Base-by-base conservation (phyloP, 2,888 invertebrate species). In the Vesta saturnalis region DNA sequence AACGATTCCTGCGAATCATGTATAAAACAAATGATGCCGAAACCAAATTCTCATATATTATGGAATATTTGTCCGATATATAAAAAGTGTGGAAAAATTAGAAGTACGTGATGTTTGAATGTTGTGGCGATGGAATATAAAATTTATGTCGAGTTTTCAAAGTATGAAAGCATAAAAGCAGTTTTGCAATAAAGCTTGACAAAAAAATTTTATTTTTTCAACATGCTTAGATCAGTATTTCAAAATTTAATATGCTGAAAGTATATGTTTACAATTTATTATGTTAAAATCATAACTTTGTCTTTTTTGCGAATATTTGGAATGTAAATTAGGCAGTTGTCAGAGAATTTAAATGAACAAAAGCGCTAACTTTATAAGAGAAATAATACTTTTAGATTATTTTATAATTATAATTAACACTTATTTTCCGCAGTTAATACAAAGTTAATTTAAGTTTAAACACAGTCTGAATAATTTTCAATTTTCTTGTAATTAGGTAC, bases 71-170 rank as follows among this genome's bases (percentile, higher is more conserved):
- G n/a, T n/a, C n/a, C n/a, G n/a, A 39, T n/a, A 39, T n/a, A 10
- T 39, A 39, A 39, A 39, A 39, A 39, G 39, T 39, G n/a, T 39
- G 39, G n/a, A 39, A 39, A 39, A 39, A 39, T 39, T 39, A 39
- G 39, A 39, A n/a, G n/a, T 2, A 39, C 39, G 39, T 39, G 39
- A 39, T n/a, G 39, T 39, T 39, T 39, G 39, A n/a, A 39, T n/a
- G 39, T 39, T 39, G 39, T 39, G 8, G 39, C 39, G 8, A n/a
- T n/a, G 8, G 39, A 39, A 39, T 39, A 39, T 39, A 39, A 39
- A 39, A 39, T 39, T 39, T n/a, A 1, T n/a, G n/a, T 39, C 39
- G 39, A 39, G 12, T 39, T 39, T 39, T 39, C 8, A 39, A 39
- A 39, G 8, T n/a, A 39, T 39, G n/a, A 39, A 39, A n/a, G 39